Percentiles rank a stretch among this genome's conserved stretches.
Conservation (phyloP, 2,888 invertebrate genomes). For the Pheosia gnoma region DNA sequence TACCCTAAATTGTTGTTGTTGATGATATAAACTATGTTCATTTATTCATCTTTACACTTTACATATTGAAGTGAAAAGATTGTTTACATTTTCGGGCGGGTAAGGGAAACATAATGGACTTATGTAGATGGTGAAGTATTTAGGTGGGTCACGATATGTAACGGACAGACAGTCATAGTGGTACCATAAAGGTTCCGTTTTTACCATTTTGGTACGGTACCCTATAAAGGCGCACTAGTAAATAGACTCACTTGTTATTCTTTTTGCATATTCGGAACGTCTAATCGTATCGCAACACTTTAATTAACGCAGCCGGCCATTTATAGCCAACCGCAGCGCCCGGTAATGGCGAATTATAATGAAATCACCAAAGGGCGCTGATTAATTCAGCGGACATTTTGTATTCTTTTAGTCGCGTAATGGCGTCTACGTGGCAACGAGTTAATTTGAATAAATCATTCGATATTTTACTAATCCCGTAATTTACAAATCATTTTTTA, state of each 20-base stretch:
- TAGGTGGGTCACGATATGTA: no score
- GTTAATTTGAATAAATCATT: slow-evolving; percentile 43
- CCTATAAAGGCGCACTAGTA: no score
- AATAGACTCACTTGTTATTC: neutral
- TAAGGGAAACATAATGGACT: no score
- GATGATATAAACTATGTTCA: no score
- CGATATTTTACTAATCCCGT: slow-evolving; percentile 23
- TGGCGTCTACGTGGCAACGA: slow-evolving; percentile 23
- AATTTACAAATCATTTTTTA: slow-evolving; percentile 8
- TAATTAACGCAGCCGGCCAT: slow-evolving; percentile 23
- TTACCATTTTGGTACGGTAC: no score
- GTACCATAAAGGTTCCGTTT: no score
- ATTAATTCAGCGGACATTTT: slow-evolving; percentile 36
- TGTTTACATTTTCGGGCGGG: no score
- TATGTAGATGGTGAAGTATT: no score
- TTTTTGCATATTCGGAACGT: slow-evolving; percentile 9
- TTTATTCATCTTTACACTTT: no score
- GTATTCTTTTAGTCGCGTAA: slow-evolving; percentile 29
- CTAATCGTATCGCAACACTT: slow-evolving; percentile 28
- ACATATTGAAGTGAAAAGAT: no score
- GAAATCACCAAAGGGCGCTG: slow-evolving; percentile 31
- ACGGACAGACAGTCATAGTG: no score
- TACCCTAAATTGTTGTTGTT: no score
- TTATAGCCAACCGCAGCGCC: slow-evolving; percentile 17
- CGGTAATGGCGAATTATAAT: slow-evolving; percentile 25